phyloP scores from a whole-genome alignment of 2,797 vertebrate species.

The Pseudochirops corinnae region DNA sequence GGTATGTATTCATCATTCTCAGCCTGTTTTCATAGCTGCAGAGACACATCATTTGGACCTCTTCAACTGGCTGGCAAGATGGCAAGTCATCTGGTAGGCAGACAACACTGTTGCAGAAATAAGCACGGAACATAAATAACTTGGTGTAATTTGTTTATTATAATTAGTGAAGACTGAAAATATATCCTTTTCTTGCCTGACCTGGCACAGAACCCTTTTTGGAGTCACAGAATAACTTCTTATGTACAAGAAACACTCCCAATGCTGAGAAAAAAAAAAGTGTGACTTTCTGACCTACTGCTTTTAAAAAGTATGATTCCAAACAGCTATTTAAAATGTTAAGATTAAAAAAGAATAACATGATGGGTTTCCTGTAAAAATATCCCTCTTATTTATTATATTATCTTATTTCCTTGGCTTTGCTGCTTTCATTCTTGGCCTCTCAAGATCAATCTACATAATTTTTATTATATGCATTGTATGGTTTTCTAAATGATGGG shows the following conservation, averaged over 20 bases:
- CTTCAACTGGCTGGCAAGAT: not conserved
- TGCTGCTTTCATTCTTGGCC: not conserved
- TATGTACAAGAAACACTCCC: not conserved
- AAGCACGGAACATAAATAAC: not conserved
- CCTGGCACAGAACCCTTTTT: slow-evolving; percentile 36
- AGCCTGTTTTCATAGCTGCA: not conserved
- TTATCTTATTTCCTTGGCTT: not conserved
- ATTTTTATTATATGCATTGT: not conserved
- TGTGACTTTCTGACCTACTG: not conserved
- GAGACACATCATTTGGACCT: not conserved
- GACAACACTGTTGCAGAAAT: not conserved
- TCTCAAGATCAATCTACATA: not conserved
- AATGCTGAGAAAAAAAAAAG: slow-evolving; percentile 5
- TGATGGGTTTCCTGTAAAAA: not conserved
- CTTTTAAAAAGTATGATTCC: slow-evolving; percentile 9
- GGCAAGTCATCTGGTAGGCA: not conserved
- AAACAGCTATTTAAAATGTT: not conserved
- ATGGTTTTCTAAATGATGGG: not conserved
- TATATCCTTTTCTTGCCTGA: not conserved
- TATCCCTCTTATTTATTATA: not conserved
- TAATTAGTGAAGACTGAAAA: not conserved
- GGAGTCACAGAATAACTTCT: slow-evolving; percentile 35
- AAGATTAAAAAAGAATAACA: slow-evolving; percentile 30
- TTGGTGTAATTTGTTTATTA: not conserved
- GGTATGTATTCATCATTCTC: not conserved